These are phyloP conservation scores for Leucopsar rothschildi DNA, from an alignment of 2,113 vertebrate species.

Conservation along the genomic window DNA sequence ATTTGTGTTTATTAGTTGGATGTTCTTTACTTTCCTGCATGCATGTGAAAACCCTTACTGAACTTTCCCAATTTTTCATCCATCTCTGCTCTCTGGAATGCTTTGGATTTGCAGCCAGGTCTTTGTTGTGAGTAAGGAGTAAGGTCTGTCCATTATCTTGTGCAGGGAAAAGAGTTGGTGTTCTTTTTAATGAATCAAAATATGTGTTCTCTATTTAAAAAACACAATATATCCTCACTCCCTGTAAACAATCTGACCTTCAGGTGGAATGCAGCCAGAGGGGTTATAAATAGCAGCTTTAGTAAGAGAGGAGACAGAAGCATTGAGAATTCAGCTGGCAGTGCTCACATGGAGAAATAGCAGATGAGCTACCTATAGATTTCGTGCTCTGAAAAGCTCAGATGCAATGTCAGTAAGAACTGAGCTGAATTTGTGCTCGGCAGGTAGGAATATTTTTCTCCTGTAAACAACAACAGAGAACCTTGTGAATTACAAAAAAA, in stretches of 20 bases:
- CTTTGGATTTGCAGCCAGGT: background rate
- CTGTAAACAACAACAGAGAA: background rate
- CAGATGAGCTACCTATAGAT: conserved; percentile 4
- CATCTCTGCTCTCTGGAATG: background rate
- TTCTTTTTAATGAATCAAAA: conserved; percentile 52
- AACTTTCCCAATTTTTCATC: background rate
- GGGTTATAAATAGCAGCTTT: conserved; percentile 69
- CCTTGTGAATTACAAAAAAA: background rate
- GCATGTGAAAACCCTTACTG: background rate
- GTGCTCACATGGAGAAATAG: background rate
- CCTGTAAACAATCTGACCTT: conserved; percentile 69
- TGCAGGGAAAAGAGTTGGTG: conserved; percentile 12
- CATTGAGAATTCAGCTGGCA: background rate
- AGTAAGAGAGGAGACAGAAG: conserved; percentile 20
- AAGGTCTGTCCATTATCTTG: background rate
- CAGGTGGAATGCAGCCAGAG: conserved; percentile 66
- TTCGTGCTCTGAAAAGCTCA: background rate
- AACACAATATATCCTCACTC: conserved; percentile 63
- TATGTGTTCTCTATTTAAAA: conserved; percentile 65
- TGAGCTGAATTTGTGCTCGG: background rate
- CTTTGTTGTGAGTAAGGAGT: background rate
- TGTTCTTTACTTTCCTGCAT: background rate
- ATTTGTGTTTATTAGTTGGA: background rate
- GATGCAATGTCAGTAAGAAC: background rate
- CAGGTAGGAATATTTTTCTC: background rate